Conservation (phyloP, 2,888 invertebrate genomes). For the Aricia artaxerxes region DNA sequence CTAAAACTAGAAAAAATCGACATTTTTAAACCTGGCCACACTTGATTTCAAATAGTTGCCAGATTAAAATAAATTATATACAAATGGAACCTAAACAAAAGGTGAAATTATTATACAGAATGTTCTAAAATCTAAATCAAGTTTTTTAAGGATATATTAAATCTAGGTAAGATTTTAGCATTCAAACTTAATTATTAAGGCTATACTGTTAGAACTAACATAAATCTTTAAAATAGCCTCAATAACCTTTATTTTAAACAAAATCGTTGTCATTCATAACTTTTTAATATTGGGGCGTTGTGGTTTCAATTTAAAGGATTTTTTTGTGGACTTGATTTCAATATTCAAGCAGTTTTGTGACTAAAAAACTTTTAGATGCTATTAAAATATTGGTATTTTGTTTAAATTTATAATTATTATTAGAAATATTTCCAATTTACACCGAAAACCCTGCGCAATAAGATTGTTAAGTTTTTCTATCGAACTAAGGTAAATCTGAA, state of each 20-base stretch:
- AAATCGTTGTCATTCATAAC: constrained; percentile 12
- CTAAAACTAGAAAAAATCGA: background rate
- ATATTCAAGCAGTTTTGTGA: background rate
- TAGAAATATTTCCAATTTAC: background rate
- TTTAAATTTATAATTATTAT: background rate
- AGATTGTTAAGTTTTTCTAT: background rate
- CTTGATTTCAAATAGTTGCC: background rate
- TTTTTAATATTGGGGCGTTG: background rate
- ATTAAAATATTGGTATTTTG: background rate
- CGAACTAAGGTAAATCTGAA: background rate
- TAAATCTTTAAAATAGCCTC: background rate
- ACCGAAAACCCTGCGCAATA: constrained; percentile 4
- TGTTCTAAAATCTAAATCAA: background rate
- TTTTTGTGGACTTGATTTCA: background rate
- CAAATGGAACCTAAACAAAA: background rate
- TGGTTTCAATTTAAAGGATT: background rate
- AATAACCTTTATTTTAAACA: constrained; percentile 1
- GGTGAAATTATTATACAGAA: background rate
- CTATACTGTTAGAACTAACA: background rate
- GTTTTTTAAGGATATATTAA: background rate
- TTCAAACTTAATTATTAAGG: background rate
- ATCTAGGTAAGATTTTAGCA: background rate
- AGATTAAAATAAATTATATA: background rate
- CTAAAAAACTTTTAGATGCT: background rate
- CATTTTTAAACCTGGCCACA: background rate